Base-by-base conservation (phyloP, 2,888 invertebrate genomes). In the Callyntrura sp. region DNA sequence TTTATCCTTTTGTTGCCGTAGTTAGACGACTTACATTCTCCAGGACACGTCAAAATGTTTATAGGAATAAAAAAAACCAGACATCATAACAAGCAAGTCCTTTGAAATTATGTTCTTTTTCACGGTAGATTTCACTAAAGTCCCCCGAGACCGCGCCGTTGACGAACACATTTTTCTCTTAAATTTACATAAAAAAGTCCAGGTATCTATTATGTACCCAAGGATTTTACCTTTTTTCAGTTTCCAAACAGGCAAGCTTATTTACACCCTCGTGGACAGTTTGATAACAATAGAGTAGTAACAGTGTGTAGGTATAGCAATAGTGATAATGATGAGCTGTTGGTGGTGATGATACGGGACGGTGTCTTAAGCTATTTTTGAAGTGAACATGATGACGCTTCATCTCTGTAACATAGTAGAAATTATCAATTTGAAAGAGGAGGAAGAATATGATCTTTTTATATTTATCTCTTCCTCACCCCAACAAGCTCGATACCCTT, bases 291-390 rank as follows among this genome's bases (percentile, higher is more conserved):
- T 25, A 70, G 79, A 43, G 43, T 43, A 55, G 55, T 55, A 57
- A 25, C 55, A 78, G n/a, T n/a, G n/a, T n/a, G n/a, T n/a, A 35
- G 6, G 6, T 35, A 78, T 55, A 78, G 28, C 25, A 51, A 68
- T 70, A 70, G 81, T 81, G 79, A 87, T 87, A 87, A 87, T 55
- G 79, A 87, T 70, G 43, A 87, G 70, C 86, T 87, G 81, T 23
- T 87, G 55, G 62, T 85, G 70, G 45, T 45, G 73, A 73, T 73
- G 12, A 45, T 51, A 68, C 68, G 76, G 17, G 51, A 76, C 48
- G 14, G 1, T 12, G 28, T 55, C 17, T 68, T 20, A n/a, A 57
- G 86, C 57, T 82, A 87, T 79, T 86, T 79, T 79, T 79, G 68
- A 28, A 62, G 65, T 78, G 48, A 12, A 45, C 62, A 85, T 78